phyloP scores from a whole-genome alignment of 1,140 invertebrate genomes.

The Drosophila orosa region DNA sequence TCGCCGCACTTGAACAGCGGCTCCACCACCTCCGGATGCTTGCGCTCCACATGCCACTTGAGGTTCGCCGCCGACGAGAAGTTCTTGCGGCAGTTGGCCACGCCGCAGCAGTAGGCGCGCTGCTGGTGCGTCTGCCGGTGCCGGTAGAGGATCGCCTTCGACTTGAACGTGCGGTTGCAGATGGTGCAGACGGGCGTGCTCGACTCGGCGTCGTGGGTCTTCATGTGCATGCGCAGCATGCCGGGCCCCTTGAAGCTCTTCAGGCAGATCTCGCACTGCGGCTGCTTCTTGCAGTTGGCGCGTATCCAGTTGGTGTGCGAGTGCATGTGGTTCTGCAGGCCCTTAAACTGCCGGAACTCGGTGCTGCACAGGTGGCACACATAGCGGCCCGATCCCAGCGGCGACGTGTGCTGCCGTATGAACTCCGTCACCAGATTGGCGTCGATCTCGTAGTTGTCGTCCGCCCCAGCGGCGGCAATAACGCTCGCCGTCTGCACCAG shows the following conservation, averaged over 20 bases:
- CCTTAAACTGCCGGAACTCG: constrained; percentile 86
- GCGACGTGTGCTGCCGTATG: constrained; percentile 75
- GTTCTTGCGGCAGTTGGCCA: constrained; percentile 78
- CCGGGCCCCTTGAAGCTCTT: constrained; percentile 86
- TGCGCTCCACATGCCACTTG: constrained; percentile 73
- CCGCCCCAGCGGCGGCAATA: constrained; percentile 70
- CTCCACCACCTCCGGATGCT: constrained; percentile 69
- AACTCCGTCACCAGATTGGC: constrained; percentile 80
- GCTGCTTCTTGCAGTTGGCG: constrained; percentile 87
- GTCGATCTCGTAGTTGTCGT: constrained; percentile 78
- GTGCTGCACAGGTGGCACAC: constrained; percentile 87
- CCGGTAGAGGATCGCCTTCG: constrained; percentile 86
- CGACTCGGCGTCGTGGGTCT: constrained; percentile 86
- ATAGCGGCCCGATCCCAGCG: constrained; percentile 84
- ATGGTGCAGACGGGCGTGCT: constrained; percentile 86
- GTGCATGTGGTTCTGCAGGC: constrained; percentile 86
- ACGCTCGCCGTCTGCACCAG: constrained; percentile 77
- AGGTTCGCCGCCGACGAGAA: constrained; percentile 75
- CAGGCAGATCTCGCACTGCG: constrained; percentile 86
- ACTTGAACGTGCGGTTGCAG: constrained; percentile 86
- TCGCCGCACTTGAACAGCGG: constrained; percentile 76
- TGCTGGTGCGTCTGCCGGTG: constrained; percentile 86
- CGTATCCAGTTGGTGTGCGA: constrained; percentile 86
- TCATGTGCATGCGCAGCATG: constrained; percentile 87
- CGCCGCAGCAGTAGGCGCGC: constrained; percentile 76